phyloP scores from a whole-genome alignment of 2,113 vertebrate species.

The Gila orcuttii region DNA sequence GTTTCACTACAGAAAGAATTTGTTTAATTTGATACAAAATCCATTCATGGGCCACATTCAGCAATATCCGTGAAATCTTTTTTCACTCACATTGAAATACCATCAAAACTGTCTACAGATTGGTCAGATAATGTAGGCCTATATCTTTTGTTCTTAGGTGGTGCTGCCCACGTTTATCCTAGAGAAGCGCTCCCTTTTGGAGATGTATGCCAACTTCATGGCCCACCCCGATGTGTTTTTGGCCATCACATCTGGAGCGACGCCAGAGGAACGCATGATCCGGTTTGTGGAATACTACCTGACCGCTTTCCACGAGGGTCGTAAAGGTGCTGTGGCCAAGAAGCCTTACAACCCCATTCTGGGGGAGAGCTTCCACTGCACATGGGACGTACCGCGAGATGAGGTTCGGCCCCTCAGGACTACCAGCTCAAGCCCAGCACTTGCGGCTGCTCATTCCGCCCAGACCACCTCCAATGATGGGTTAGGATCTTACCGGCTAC shows the following conservation, averaged over 20 bases:
- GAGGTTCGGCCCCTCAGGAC: slow-evolving; percentile 76
- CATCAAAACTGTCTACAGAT: not conserved
- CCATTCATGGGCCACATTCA: too few species aligned
- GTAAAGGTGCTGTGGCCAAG: slow-evolving; percentile 89
- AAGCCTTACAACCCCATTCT: slow-evolving; percentile 94
- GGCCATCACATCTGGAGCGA: slow-evolving; percentile 80
- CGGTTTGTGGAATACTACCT: slow-evolving; percentile 93
- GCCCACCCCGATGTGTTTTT: slow-evolving; percentile 91
- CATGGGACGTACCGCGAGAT: slow-evolving; percentile 86
- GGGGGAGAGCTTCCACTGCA: slow-evolving; percentile 90
- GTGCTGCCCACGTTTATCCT: slow-evolving; percentile 93
- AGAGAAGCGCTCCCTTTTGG: slow-evolving; percentile 91
- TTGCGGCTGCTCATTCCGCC: slow-evolving; percentile 64
- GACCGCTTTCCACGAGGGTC: slow-evolving; percentile 90
- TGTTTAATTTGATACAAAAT: too few species aligned
- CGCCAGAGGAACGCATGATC: slow-evolving; percentile 86
- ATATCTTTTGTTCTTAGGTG: slow-evolving; percentile 74
- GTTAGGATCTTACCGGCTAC: slow-evolving; percentile 77
- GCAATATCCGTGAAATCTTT: not conserved
- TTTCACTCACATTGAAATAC: not conserved
- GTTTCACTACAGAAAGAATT: too few species aligned
- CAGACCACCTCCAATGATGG: slow-evolving; percentile 43
- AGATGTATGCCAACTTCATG: slow-evolving; percentile 96
- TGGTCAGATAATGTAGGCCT: not conserved
- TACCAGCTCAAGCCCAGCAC: slow-evolving; percentile 60